Percentiles rank a stretch among this genome's conserved stretches.
phyloP scores from a whole-genome alignment of 2,113 vertebrate species.

The Eretmochelys imbricata region DNA sequence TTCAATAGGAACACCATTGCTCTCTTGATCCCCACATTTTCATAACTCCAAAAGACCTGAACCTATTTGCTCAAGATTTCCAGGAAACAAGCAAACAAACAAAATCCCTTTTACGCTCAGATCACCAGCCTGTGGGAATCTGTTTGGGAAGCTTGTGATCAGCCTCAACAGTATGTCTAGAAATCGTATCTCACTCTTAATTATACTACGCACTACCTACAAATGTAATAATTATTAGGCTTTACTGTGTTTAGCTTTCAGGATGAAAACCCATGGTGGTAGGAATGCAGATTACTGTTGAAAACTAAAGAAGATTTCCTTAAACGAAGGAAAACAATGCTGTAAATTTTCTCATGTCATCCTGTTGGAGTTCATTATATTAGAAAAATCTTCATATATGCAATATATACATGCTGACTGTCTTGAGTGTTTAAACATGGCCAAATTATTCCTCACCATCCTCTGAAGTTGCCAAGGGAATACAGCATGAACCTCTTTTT shows the following conservation, averaged over 20 bases:
- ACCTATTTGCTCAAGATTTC: not conserved
- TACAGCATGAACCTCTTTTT: not conserved
- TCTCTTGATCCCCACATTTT: not conserved
- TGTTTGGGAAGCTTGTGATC: not conserved
- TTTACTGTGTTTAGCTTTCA: not conserved
- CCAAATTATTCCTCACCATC: slow-evolving; percentile 24
- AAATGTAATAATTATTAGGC: not conserved
- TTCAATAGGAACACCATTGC: not conserved
- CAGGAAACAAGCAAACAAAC: not conserved
- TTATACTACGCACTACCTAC: not conserved
- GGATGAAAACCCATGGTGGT: not conserved
- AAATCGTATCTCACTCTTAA: not conserved
- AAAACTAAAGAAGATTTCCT: slow-evolving; percentile 39
- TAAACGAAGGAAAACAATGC: slow-evolving; percentile 31
- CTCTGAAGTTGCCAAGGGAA: not conserved
- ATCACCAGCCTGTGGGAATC: not conserved
- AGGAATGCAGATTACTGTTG: not conserved
- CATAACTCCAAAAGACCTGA: not conserved
- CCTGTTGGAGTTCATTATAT: slow-evolving; percentile 5
- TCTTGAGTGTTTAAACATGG: not conserved
- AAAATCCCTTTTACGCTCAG: not conserved
- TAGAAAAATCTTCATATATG: slow-evolving; percentile 1
- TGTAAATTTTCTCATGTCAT: not conserved
- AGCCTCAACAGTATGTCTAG: not conserved
- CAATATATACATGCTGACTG: not conserved